These are phyloP conservation scores for Thaumatotibia leucotreta DNA, from an alignment of 1,140 invertebrate species.

Conservation along the genomic window DNA sequence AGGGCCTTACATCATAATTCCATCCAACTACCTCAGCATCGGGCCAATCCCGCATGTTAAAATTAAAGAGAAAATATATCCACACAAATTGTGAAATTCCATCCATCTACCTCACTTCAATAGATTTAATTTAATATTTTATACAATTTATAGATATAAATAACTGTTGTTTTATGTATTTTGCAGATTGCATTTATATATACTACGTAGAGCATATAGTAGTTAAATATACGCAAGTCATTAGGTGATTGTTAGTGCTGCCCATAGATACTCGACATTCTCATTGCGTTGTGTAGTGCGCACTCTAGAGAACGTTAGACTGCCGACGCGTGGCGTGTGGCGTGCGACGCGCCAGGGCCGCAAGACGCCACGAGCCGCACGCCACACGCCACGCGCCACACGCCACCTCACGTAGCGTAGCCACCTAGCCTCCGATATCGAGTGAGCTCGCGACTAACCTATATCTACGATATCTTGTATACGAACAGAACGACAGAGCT, in stretches of 20 bases:
- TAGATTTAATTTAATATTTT: slow-evolving; percentile 78
- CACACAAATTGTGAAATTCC: slow-evolving; percentile 78
- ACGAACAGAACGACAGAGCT: slow-evolving; percentile 71
- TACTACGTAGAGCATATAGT: slow-evolving; percentile 73
- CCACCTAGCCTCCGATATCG: not conserved
- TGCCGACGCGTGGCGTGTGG: slow-evolving; percentile 24
- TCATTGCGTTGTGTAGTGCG: slow-evolving; percentile 57
- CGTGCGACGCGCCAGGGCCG: not conserved
- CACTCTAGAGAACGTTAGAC: slow-evolving; percentile 67
- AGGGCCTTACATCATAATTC: slow-evolving; percentile 74
- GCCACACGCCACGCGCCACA: not conserved
- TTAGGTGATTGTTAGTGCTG: slow-evolving; percentile 65
- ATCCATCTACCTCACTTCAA: slow-evolving; percentile 78
- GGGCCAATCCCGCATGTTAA: slow-evolving; percentile 70
- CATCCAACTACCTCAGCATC: slow-evolving; percentile 77
- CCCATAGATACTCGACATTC: slow-evolving; percentile 57
- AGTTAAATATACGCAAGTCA: slow-evolving; percentile 71
- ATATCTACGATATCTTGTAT: slow-evolving; percentile 63
- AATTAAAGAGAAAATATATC: slow-evolving; percentile 58
- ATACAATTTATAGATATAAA: slow-evolving; percentile 76
- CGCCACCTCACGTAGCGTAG: not conserved
- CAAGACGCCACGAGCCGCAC: not conserved
- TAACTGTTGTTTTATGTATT: slow-evolving; percentile 76
- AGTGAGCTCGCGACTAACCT: slow-evolving; percentile 44
- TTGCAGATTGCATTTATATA: slow-evolving; percentile 75